Evolutionary conservation across 2,113 vertebrate genomes (phyloP), one percentile per base, ranked within the genome.

Genomic region (Cyphomyrus plagiostoma): DNA sequence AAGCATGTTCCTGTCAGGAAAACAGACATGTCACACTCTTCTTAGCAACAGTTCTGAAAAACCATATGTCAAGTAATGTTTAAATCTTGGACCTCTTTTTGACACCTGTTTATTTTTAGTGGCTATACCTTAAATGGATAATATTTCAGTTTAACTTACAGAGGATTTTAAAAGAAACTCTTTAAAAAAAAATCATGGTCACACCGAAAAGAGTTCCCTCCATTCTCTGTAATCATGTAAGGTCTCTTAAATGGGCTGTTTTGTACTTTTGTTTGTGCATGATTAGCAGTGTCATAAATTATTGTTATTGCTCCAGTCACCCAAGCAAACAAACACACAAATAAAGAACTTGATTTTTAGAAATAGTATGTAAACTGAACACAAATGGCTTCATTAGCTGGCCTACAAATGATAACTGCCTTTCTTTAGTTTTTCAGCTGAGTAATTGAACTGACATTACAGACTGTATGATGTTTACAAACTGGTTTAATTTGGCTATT

Each of bases 201-300:
- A 91, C 19, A 56, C 48, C 90, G 80, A 92, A 92, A 93, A 70
- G 86, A 90, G 88, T 90, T 91, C 88, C 92, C 88, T 42, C 87
- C 87, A 88, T 90, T 86, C 88, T 90, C 91, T 74, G 87, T 90
- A 90, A 89, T 92, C 92, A 92, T 93, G 82, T 92, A 74, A 26
- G 21, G 80, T 88, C 88, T 92, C 82, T 90, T 92, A 92, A 91
- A 30, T 89, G 89, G 53, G 90, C 91, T 91, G 92, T 94, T 90
- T 89, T 92, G 91, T 89, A 86, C 88, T 15, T 17, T 58, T 39
- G 2, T 26, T 48, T 50, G 46, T 74, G 13, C 91, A 91, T 91
- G 91, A 92, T 95, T 92, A 93, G 90, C 86, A 90, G 53, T 46
- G 88, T 91, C 66, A 90, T 86, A 92, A 90, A 90, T 94, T 89